A percentile compares a stretch with the other conserved stretches of the same genome.
These are phyloP conservation scores for Myxocyprinus asiaticus DNA, from an alignment of 2,113 vertebrate genomes.

Conservation along the genomic window DNA sequence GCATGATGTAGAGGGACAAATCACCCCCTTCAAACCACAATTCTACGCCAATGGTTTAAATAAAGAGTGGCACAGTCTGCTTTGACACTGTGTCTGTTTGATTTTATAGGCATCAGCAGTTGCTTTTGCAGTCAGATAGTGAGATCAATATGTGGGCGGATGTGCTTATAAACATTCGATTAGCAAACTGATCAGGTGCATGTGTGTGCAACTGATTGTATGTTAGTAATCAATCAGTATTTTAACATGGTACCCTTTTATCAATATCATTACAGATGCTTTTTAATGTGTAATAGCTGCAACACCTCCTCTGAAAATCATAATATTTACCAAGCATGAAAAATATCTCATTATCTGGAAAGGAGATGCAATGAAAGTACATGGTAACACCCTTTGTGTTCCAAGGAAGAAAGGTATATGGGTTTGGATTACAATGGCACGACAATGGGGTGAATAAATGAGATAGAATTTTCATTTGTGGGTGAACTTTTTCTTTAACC, in stretches of 20 bases:
- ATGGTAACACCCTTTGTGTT: too few relatives aligned
- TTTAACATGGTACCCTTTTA: background rate
- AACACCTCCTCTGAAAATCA: background rate
- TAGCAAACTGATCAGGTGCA: conserved; percentile 40
- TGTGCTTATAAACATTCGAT: conserved; percentile 61
- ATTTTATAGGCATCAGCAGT: background rate
- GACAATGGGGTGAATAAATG: too few relatives aligned
- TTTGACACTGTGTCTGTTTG: background rate
- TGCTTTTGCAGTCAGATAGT: background rate
- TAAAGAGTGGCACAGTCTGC: background rate
- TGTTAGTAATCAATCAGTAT: conserved; percentile 24
- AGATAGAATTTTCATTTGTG: too few relatives aligned
- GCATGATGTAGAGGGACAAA: too few relatives aligned
- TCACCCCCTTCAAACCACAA: too few relatives aligned
- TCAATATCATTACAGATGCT: conserved; percentile 13
- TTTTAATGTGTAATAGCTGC: background rate
- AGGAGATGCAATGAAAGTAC: too few relatives aligned
- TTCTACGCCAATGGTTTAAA: too few relatives aligned
- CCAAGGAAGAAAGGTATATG: too few relatives aligned
- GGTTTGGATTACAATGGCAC: too few relatives aligned
- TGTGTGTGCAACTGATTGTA: conserved; percentile 17
- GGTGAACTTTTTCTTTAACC: too few relatives aligned
- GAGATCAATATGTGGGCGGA: conserved; percentile 6
- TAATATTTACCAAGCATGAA: conserved; percentile 4
- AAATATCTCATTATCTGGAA: background rate